Conservation (phyloP, 2,113 vertebrate species). For the Mirounga angustirostris region DNA sequence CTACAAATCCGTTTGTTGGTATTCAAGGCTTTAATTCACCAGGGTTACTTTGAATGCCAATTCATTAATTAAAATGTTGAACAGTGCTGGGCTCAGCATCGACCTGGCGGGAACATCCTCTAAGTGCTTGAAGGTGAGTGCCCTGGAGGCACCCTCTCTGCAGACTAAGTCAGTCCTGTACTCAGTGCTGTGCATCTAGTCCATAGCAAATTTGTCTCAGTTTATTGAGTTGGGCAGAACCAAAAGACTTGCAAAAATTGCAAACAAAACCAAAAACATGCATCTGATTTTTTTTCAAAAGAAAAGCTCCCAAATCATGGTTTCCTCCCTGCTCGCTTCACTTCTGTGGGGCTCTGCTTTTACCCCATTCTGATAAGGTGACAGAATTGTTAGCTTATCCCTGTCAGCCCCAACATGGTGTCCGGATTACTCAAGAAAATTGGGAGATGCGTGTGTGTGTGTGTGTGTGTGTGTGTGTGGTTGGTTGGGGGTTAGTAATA, state of each 20-base stretch:
- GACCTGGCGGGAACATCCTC: background rate
- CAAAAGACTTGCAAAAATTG: background rate
- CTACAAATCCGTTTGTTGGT: slow-evolving; percentile 42
- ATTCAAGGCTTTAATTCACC: slow-evolving; percentile 51
- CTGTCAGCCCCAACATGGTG: background rate
- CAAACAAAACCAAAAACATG: background rate
- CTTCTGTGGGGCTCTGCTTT: background rate
- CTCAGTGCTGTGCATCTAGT: background rate
- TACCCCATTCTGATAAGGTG: background rate
- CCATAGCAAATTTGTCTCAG: background rate
- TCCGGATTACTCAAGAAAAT: background rate
- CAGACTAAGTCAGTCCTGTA: too few relatives aligned
- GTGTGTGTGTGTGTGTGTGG: background rate
- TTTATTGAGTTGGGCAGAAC: background rate
- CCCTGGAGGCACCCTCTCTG: background rate
- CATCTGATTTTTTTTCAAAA: slow-evolving; percentile 24
- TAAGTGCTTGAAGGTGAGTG: background rate
- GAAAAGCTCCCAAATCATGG: background rate
- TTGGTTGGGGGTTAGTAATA: background rate
- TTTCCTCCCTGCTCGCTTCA: background rate
- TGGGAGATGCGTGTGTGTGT: background rate
- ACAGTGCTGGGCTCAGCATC: background rate
- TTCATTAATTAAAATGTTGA: slow-evolving; percentile 72
- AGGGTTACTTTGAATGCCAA: slow-evolving; percentile 68
- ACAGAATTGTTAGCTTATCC: background rate